Base-by-base conservation (phyloP, 1,140 invertebrate genomes). In the Meloidogyne floridensis region DNA sequence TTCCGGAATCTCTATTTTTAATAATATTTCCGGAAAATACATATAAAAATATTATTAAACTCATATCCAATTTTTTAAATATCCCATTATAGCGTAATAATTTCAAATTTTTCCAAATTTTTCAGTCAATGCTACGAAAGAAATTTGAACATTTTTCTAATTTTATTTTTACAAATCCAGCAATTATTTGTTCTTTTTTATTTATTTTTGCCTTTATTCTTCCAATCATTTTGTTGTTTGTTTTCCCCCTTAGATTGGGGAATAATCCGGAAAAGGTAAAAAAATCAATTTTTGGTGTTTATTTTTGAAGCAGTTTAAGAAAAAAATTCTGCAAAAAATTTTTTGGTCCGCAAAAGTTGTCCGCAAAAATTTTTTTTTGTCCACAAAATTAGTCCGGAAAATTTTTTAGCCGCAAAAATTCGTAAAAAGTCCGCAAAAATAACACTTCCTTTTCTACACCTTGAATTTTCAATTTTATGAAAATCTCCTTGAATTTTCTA, bases 261-360 rank as follows among this genome's bases (percentile, higher is more conserved):
- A 80, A 82, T 77, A 88, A 87, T 83, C 87, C 87, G 0, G 87
- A 88, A 80, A 89, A 87, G 72, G 87, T 88, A 56, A 75, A 8
- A 32, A 76, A 13, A 76, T 76, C 6, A 53, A 13, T 65, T 11
- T 69, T 79, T 75, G 18, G 11, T 7, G 8, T 43, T n/a, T 20
- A 6, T 10, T 77, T 43, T 32, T 9, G 7, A 9, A 13, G 11
- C 8, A 15, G 7, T 11, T 78, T 69, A 78, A 15, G 1, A 54
- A 56, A 80, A 43, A 79, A 10, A 11, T 15, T 13, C 56, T 53
- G 6, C 13, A 81, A 10, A 32, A 20, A 56, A 18, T 11, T 32
- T 32, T 32, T 32, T 32, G 32, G 32, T 32, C 32, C 32, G 32
- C 32, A 32, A 32, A 32, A 32, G 32, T 32, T 32, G 32, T 32